These are phyloP conservation scores for Pocillopora meandrina DNA, from an alignment of 92 coral and sea anemone species.

Conservation along the genomic window DNA sequence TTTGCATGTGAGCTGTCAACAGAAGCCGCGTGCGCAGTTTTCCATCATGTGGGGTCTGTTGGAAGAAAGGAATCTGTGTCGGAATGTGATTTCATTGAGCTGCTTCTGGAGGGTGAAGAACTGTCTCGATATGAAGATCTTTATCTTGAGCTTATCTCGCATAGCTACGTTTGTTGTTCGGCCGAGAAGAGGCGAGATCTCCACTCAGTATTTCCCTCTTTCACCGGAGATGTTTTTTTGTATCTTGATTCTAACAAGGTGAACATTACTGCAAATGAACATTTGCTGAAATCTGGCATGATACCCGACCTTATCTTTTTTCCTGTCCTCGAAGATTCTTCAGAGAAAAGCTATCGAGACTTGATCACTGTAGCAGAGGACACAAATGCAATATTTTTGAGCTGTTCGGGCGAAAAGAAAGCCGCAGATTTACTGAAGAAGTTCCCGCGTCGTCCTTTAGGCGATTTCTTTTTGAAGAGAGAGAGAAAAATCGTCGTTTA, in stretches of 20 bases:
- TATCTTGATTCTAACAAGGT: neutral
- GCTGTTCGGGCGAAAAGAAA: conserved; percentile 28
- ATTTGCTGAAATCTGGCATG: neutral
- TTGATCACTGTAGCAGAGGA: conserved; percentile 2
- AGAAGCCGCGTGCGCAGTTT: neutral
- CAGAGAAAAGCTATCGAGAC: neutral
- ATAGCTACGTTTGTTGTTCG: neutral
- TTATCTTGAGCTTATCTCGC: neutral
- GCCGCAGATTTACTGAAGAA: conserved; percentile 11
- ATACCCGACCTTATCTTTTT: neutral
- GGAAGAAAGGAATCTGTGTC: neutral
- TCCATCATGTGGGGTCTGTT: neutral
- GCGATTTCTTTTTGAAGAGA: neutral
- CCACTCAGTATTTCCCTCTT: neutral
- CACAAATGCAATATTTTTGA: neutral
- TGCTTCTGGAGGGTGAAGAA: neutral
- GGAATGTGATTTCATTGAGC: neutral
- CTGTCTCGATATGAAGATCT: no score
- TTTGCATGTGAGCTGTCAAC: conserved; percentile 1
- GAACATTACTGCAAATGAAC: neutral
- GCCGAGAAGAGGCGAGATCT: neutral
- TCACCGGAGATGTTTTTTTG: neutral
- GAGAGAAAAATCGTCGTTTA: neutral
- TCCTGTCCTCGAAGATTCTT: no score
- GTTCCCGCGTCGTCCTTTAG: neutral